Base-by-base conservation (phyloP, 2,113 vertebrate species). In the Oenanthe melanoleuca region DNA sequence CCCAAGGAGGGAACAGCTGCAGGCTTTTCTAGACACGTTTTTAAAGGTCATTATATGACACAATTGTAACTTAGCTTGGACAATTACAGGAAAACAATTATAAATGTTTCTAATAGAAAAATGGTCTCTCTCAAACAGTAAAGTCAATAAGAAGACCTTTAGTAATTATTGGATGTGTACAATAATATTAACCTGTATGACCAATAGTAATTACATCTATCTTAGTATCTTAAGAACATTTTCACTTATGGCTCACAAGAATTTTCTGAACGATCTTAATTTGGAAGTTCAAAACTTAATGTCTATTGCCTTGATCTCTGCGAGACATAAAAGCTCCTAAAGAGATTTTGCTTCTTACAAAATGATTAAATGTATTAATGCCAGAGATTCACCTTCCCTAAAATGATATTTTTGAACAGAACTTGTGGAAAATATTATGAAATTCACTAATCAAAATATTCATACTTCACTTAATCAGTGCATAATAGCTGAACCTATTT, bases 1-100 rank as follows among this genome's bases (percentile, higher is more conserved):
- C 86, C 25, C 34, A 86, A 90, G 95, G 49, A 93, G 42, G 49
- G 83, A 96, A 93, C 96, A 97, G 96, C 96, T 96, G 96, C 45
- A 92, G 92, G 86, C 72, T 96, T 96, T 96, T 93, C 92, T 67
- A 88, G 90, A 72, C 96, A 96, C 80, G 0, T 94, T 94, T 94
- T 95, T 78, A 95, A 93, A 96, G 93, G 92, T 86, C 90, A 71
- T 61, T 96, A 86, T 72, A 61, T 34, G 69, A 80, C 72, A 94
- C 45, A 61, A 53, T 81, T 90, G 53, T 65, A 95, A 90, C 53
- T 88, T 12, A 74, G 72, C 49, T 78, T 4, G 5, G 69, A 91
- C 72, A 96, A 95, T 92, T 64, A 49, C 69, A 40, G 37, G 57
- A 52, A 88, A 88, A 80, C 42, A 83, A 86, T 78, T 88, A 93